Evolutionary conservation across 1,140 invertebrate species (phyloP).

Genomic region (Cyphomyrmex costatus): DNA sequence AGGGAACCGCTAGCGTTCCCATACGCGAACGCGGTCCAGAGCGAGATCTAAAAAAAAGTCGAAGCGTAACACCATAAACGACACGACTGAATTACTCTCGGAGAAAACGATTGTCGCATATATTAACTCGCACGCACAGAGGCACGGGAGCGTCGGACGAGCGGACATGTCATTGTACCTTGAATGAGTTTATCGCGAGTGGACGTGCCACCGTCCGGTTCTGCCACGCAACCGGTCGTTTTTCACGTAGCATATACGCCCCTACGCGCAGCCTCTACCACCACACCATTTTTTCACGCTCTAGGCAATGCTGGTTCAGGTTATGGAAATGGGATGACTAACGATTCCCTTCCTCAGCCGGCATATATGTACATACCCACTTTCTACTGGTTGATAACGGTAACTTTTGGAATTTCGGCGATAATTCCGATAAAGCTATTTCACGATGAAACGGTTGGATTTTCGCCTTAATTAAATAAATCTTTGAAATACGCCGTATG

Average conservation of each 20-base stretch:
- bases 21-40: neutral
- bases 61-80: constrained; percentile 21
- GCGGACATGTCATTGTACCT: constrained; percentile 57
- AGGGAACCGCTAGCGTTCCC: neutral
- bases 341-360: constrained; percentile 65
- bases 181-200: constrained; percentile 69
- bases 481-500: neutral
- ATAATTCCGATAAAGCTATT: neutral
- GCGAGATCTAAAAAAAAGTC: constrained; percentile 13
- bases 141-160: constrained; percentile 11
- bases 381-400: constrained; percentile 54
- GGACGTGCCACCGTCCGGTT: constrained; percentile 68
- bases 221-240: constrained; percentile 67
- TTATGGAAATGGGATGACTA: constrained; percentile 76
- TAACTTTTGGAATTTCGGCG: constrained; percentile 60
- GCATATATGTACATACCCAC: constrained; percentile 16
- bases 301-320: constrained; percentile 72
- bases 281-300: constrained; percentile 74
- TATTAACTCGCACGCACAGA: constrained; percentile 51
- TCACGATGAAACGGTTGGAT: neutral
- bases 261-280: constrained; percentile 61
- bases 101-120: constrained; percentile 50
- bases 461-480: neutral
- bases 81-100: constrained; percentile 38
- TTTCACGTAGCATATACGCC: constrained; percentile 64